Evolutionary conservation across 2,113 vertebrate genomes (phyloP).

Genomic region (Clarias batrachus): DNA sequence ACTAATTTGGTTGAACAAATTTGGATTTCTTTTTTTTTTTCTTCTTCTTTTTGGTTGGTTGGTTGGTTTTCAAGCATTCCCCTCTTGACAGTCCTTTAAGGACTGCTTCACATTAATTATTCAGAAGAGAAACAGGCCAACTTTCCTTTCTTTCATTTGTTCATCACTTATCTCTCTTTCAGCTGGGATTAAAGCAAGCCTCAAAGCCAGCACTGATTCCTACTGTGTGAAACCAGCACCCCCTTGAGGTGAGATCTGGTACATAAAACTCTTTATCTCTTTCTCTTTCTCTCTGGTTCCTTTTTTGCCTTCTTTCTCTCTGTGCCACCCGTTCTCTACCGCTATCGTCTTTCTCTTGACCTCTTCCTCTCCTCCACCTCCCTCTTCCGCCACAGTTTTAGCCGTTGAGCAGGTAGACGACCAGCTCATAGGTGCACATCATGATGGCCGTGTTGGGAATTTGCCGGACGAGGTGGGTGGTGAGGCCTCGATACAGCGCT

Average conservation of each 20-base stretch:
- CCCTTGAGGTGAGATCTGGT: conserved; percentile 49
- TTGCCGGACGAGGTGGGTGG: conserved; percentile 93
- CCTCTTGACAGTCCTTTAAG: conserved; percentile 45
- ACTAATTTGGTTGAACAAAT: neutral
- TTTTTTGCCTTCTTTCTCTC: conserved; percentile 69
- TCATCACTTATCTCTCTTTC: conserved; percentile 29
- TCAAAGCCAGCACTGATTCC: conserved; percentile 15
- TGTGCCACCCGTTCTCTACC: neutral
- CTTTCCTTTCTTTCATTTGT: neutral
- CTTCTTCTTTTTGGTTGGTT: neutral
- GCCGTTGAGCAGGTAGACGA: conserved; percentile 90
- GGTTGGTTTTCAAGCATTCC: conserved; percentile 54
- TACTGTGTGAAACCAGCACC: conserved; percentile 12
- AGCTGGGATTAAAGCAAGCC: conserved; percentile 17
- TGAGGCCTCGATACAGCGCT: conserved; percentile 92
- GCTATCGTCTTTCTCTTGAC: conserved; percentile 5
- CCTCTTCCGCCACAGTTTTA: conserved; percentile 65
- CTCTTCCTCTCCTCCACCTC: conserved; percentile 11
- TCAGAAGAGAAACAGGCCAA: conserved; percentile 28
- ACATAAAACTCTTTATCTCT: conserved; percentile 53
- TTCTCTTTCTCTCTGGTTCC: conserved; percentile 64
- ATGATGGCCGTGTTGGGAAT: conserved; percentile 98
- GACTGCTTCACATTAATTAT: conserved; percentile 40
- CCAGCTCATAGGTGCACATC: conserved; percentile 98
- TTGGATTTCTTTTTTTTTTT: no score